Base-by-base conservation (phyloP, 2,797 vertebrate species). In the Pitangus sulphuratus region DNA sequence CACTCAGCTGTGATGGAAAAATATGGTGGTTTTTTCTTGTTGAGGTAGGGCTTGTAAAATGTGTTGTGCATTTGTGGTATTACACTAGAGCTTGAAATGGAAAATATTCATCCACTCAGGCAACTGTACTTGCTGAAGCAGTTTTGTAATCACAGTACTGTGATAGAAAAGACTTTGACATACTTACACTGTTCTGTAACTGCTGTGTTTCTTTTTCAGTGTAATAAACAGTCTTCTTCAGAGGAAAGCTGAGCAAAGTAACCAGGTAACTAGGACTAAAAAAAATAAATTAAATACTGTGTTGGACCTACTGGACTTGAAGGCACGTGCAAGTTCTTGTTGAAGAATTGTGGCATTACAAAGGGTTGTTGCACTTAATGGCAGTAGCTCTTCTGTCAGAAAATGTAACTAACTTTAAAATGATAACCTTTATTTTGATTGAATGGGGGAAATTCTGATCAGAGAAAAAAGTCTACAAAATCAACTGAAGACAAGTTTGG, bases 51-150 rank as follows among this genome's bases (percentile, higher is more conserved):
- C 39, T 47, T 62, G 4, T 69, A 42, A 96, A 92, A 85, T 71
- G 3, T 72, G 53, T 87, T 91, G 25, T 64, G 24, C 3, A 4
- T 81, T 83, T 87, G 39, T 84, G 26, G 16, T 61, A 50, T 56
- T 80, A 50, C 17, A 30, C 15, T 75, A 57, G 2, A 85, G 25
- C 11, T 18, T 81, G 60, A 75, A 95, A 83, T 0, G 13, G 65
- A 88, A 96, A 95, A 78, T 84, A 88, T 82, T 86, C 4, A 74
- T 83, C 39, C 18, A 48, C 3, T 72, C 69, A 37, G 25, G 60
- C 8, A 18, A 60, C 21, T 92, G 61, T 45, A 45, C 13, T 89
- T 0, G 0, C 8, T 56, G 56, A 68, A 70, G 33, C 12, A 57
- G 20, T 15, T 75, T 90, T 83, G 42, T 17, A 48, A 42, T 54